Evolutionary conservation across 2,797 vertebrate species (phyloP).

Genomic region (Diglossa cyanea): DNA sequence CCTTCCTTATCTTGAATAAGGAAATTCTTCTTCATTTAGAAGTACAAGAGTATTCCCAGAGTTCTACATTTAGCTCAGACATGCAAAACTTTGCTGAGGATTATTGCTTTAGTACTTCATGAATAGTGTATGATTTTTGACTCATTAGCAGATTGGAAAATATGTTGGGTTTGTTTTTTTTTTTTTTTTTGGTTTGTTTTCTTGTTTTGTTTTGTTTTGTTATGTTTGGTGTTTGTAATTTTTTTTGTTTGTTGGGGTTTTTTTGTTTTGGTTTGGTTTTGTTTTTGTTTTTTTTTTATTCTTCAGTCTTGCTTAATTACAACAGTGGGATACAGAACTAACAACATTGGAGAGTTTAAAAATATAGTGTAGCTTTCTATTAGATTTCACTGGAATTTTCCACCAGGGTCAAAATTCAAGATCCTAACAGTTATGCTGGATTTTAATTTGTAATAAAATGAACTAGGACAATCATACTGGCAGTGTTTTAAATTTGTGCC

Average conservation of each 20-base stretch:
- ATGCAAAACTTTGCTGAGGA: not conserved
- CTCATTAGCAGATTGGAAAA: not conserved
- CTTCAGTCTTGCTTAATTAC: not conserved
- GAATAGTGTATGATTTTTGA: not conserved
- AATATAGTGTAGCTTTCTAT: not conserved
- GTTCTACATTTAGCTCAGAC: not conserved
- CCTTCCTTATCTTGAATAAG: not conserved
- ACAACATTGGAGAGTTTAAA: not conserved
- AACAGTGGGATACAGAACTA: not conserved
- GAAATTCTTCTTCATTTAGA: not conserved
- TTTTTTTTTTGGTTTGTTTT: not conserved
- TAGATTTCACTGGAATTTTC: not conserved
- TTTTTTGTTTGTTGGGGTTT: not conserved
- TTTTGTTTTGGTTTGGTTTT: not conserved
- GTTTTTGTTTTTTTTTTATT: not conserved
- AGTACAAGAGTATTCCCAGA: not conserved
- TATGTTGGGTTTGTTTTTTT: not conserved
- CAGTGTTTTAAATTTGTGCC: not conserved
- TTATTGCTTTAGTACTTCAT: not conserved
- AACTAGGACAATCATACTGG: not conserved
- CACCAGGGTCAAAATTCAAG: not conserved
- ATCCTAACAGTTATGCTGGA: not conserved
- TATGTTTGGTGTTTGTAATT: not conserved
- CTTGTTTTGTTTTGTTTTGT: not conserved
- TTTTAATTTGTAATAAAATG: not conserved